Evolutionary conservation across 2,113 vertebrate species (phyloP).

Genomic region (Desmodus rotundus): DNA sequence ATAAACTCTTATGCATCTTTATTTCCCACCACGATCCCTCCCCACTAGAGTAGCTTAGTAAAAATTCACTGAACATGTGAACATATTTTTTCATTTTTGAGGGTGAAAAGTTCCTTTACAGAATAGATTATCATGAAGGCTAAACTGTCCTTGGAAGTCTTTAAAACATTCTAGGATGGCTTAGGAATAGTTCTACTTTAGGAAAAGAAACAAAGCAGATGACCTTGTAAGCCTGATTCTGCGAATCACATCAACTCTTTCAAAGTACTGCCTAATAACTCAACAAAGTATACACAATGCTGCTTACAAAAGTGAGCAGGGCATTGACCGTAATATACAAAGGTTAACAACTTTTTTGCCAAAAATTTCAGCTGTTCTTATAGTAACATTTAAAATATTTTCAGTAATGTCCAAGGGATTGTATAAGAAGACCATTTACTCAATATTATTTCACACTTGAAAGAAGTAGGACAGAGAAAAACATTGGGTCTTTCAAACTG

Average conservation of each 20-base stretch:
- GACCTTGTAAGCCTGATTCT: conserved; percentile 34
- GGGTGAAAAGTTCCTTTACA: background rate
- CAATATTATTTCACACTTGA: background rate
- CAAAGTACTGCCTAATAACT: conserved; percentile 13
- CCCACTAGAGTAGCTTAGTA: background rate
- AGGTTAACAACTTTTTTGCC: background rate
- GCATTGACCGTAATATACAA: background rate
- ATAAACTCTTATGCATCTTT: background rate
- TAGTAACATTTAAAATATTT: background rate
- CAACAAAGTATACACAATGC: background rate
- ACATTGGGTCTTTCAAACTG: background rate
- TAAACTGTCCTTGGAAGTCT: conserved; percentile 35
- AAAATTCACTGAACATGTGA: background rate
- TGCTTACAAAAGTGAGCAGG: background rate
- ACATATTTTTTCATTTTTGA: background rate
- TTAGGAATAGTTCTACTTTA: conserved; percentile 23
- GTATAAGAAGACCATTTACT: background rate
- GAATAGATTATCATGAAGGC: background rate
- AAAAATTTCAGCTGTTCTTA: background rate
- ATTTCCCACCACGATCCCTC: background rate
- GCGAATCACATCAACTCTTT: conserved; percentile 8
- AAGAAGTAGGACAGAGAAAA: background rate
- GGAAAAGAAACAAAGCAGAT: conserved; percentile 31
- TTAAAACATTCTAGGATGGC: background rate
- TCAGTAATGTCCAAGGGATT: background rate